These are phyloP conservation scores for Amorpha juglandis DNA, from an alignment of 2,888 invertebrate species.

Conservation along the genomic window DNA sequence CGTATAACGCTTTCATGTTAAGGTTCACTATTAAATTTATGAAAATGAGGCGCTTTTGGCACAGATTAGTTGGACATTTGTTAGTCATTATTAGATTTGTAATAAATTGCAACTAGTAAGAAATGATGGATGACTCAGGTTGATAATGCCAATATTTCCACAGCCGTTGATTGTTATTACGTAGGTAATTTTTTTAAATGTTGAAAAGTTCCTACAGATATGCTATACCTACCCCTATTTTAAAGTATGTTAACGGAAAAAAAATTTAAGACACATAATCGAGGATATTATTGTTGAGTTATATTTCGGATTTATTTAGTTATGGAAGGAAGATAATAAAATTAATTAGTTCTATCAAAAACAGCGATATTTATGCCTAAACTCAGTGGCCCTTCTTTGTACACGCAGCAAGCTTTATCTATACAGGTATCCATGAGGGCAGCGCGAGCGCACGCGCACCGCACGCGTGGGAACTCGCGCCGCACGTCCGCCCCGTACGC, in stretches of 20 bases:
- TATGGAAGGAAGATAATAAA: no score
- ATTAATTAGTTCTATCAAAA: neutral
- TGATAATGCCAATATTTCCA: no score
- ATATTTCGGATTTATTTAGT: no score
- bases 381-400: conserved; percentile 3
- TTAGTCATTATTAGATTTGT: no score
- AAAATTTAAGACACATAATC: no score
- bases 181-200: no score
- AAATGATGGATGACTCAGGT: no score
- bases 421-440: conserved; percentile 21
- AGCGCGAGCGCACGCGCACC: conserved; percentile 1
- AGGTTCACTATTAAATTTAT: conserved; percentile 7
- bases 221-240: no score
- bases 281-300: no score
- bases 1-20: conserved; percentile 20
- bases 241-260: no score
- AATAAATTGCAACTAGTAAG: neutral
- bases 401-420: neutral
- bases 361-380: neutral
- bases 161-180: no score
- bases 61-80: neutral
- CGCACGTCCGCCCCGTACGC: conserved; percentile 18
- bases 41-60: neutral
- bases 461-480: conserved; percentile 27
- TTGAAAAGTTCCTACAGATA: no score